Conservation (phyloP, 2,113 vertebrate species). For the Parus major region DNA sequence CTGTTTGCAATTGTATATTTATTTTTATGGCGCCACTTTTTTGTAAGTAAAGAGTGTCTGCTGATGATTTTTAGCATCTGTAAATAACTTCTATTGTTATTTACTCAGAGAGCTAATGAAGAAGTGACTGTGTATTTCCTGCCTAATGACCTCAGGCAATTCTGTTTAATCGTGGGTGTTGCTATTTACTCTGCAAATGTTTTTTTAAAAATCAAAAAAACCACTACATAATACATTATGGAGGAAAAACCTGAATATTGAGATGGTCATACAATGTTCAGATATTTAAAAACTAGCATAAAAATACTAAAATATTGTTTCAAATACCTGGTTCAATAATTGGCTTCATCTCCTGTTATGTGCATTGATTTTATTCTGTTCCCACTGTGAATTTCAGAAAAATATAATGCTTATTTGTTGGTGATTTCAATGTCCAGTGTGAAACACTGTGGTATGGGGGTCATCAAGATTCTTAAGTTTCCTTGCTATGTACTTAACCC, state of each 20-base stretch:
- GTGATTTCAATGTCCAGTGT: neutral
- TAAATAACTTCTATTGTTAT: constrained; percentile 1
- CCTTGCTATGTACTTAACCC: neutral
- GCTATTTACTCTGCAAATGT: neutral
- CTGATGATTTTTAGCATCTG: neutral
- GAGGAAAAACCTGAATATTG: neutral
- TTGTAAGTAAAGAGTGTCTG: neutral
- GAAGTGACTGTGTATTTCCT: neutral
- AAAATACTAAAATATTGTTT: neutral
- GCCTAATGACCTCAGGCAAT: neutral
- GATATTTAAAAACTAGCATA: neutral
- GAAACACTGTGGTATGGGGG: neutral
- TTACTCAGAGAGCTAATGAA: neutral
- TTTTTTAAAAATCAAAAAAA: neutral
- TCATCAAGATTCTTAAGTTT: neutral
- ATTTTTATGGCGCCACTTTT: neutral
- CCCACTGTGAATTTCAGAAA: neutral
- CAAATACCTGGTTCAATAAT: neutral
- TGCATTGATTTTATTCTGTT: neutral
- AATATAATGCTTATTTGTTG: neutral
- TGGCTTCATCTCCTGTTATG: neutral
- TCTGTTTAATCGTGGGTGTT: neutral
- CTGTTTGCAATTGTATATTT: neutral
- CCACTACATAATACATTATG: neutral
- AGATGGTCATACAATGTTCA: neutral